Base-by-base conservation (phyloP, 2,113 vertebrate genomes). In the Rhodinocichla rosea region DNA sequence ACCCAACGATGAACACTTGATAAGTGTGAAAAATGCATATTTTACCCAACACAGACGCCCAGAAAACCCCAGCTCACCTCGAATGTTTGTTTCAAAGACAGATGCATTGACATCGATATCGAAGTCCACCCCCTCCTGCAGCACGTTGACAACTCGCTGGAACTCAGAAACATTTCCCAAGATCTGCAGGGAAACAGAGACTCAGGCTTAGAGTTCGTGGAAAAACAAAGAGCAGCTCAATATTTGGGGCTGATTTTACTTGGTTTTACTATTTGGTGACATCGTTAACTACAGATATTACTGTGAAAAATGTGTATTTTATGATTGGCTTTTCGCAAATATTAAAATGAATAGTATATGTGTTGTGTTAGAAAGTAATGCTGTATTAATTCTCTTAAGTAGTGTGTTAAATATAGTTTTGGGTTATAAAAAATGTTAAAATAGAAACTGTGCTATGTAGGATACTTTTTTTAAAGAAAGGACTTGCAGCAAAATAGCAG, bases 21-120 rank as follows among this genome's bases (percentile, higher is more conserved):
- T 15, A 50, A 50, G 49, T 15, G 49, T 26, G 49, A 26, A 50
- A 50, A 50, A 49, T 49, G 23, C 23, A 24, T 26, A 49, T 24
- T 47, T 47, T 47, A 71, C 10, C 11, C 83, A 79, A 39, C 40
- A 22, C 1, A n/a, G 75, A 24, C 3, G 8, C 8, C 49, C 9
- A 0, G 17, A 39, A 53, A 73, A 52, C 52, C 23, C 35, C 39
- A n/a, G 18, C 97, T 98, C 69, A 99, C 99, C 99, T 98, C 99
- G 98, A 96, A 99, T 99, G 95, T 99, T 99, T 73, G 99, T 99
- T 97, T 99, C 99, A 73, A 99, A 99, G 88, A 99, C 99, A 5
- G 99, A 99, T 1, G 99, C 99, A 1, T 99, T 99, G 93, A 99
- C 99, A 59, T 99, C 99, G 7, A 99, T 99, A 96, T 99, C 99